Evolutionary conservation across 2,113 vertebrate species (phyloP).

Genomic region (Perca schrenkii): DNA sequence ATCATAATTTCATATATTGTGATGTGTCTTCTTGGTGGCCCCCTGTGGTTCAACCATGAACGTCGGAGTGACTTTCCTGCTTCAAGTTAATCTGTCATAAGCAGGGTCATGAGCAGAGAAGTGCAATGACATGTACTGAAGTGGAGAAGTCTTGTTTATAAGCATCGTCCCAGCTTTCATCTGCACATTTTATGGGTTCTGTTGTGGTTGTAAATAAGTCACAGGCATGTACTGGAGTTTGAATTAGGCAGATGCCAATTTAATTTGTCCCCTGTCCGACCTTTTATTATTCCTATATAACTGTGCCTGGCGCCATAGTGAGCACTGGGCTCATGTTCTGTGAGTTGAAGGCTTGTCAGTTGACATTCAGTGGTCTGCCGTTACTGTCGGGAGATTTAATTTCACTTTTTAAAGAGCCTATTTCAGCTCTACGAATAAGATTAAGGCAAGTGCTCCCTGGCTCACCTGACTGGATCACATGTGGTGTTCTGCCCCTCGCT

Average conservation of each 20-base stretch:
- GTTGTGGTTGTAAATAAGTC: slow-evolving; percentile 14
- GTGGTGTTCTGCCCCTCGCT: neutral
- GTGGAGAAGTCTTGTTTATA: slow-evolving; percentile 26
- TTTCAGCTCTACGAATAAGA: slow-evolving; percentile 69
- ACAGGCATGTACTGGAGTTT: neutral
- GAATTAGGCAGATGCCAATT: slow-evolving; percentile 4
- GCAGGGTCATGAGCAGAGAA: neutral
- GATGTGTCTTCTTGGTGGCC: neutral
- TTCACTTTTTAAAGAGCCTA: slow-evolving; percentile 68
- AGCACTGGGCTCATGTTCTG: slow-evolving; percentile 2
- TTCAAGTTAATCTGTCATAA: neutral
- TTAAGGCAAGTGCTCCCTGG: slow-evolving; percentile 51
- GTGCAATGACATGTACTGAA: neutral
- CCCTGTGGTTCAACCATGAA: neutral
- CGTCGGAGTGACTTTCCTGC: neutral
- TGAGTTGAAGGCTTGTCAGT: neutral
- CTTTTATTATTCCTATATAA: slow-evolving; percentile 6
- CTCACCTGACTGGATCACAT: slow-evolving; percentile 50
- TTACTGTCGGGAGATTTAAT: slow-evolving; percentile 67
- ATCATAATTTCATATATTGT: neutral
- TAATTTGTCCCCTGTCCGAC: neutral
- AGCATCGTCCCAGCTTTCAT: slow-evolving; percentile 23
- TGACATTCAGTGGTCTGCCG: slow-evolving; percentile 43
- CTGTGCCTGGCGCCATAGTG: slow-evolving; percentile 1
- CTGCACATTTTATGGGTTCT: slow-evolving; percentile 5